Conservation (phyloP, 64 coral and sea anemone genomes). For the Acropora yongei region DNA sequence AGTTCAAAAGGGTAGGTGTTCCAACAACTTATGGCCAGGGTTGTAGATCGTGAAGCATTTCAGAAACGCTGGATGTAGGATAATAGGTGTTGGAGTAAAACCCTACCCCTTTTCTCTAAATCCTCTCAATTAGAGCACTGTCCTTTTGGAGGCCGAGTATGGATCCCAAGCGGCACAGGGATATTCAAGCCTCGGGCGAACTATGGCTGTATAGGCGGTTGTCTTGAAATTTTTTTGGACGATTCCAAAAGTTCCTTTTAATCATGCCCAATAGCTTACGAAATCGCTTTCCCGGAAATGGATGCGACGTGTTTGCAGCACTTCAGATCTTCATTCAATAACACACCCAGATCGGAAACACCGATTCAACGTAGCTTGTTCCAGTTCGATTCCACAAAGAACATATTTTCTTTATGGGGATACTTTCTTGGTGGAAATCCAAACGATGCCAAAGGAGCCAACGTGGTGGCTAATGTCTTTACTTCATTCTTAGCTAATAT, state of each 20-base stretch:
- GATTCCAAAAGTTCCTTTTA: constrained; percentile 51
- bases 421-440: constrained; percentile 51
- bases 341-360: constrained; percentile 36
- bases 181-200: constrained; percentile 75
- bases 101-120: constrained; percentile 62
- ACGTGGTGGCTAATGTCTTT: neutral
- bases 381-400: constrained; percentile 26
- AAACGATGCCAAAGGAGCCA: constrained; percentile 22
- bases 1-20: too few species aligned
- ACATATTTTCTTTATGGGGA: constrained; percentile 59
- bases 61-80: constrained; percentile 68
- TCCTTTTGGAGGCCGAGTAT: constrained; percentile 43
- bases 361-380: constrained; percentile 27
- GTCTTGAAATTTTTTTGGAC: constrained; percentile 12
- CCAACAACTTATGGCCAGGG: too few species aligned
- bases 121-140: constrained; percentile 44
- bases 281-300: constrained; percentile 27
- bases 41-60: constrained; percentile 55
- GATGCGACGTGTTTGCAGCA: constrained; percentile 46
- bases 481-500: too few species aligned
- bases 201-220: constrained; percentile 52
- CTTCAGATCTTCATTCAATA: constrained; percentile 30
- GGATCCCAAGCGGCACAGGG: constrained; percentile 62
- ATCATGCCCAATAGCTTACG: constrained; percentile 20
- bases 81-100: constrained; percentile 63